phyloP scores from a whole-genome alignment of 2,888 invertebrate genomes.

The Lissonota sp. region DNA sequence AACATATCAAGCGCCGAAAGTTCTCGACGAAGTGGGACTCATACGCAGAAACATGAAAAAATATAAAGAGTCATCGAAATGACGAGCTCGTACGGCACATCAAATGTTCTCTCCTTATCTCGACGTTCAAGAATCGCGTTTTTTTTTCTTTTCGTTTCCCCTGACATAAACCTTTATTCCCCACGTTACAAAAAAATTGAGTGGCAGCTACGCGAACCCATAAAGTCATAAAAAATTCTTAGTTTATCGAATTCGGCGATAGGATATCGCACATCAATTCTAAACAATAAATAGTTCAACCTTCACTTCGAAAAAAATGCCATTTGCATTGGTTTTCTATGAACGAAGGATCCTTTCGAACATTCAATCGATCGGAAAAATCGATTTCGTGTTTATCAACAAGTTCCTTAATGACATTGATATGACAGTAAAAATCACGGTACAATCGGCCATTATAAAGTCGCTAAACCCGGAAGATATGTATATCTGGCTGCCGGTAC shows the following conservation, averaged over 20 bases:
- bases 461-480: constrained; percentile 48
- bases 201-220: no score
- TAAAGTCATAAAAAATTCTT: no score
- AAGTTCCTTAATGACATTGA: background rate
- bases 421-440: background rate
- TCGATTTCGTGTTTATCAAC: no score
- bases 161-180: no score
- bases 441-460: constrained; percentile 23
- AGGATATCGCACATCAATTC: no score
- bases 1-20: constrained; percentile 28
- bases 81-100: background rate
- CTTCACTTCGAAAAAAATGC: no score
- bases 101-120: background rate
- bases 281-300: no score
- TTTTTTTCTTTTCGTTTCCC: constrained; percentile 14
- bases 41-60: constrained; percentile 1
- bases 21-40: background rate
- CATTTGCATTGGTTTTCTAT: no score
- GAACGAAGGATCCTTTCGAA: no score
- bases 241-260: no score
- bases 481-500: constrained; percentile 1
- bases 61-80: constrained; percentile 17
- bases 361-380: no score
- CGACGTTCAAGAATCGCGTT: constrained; percentile 8
- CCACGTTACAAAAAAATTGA: no score